Evolutionary conservation across 2,888 invertebrate species (phyloP).

Genomic region (Patella depressa): DNA sequence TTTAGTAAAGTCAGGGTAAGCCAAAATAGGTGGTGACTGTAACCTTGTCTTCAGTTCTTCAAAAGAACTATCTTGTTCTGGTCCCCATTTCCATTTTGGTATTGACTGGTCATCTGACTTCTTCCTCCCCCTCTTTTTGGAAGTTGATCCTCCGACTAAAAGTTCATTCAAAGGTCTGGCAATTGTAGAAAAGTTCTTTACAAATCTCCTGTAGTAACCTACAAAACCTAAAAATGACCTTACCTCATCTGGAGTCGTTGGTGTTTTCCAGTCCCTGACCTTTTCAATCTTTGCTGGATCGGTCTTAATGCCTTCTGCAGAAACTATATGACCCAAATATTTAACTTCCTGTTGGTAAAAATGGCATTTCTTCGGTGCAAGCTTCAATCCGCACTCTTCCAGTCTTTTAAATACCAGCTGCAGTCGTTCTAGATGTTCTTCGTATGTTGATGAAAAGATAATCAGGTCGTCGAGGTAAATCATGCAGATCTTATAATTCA

Average conservation of each 20-base stretch:
- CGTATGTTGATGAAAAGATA: slow-evolving; percentile 10
- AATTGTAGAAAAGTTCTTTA: not conserved
- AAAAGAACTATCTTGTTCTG: slow-evolving; percentile 5
- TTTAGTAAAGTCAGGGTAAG: too few relatives aligned
- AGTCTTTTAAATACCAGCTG: slow-evolving; percentile 15
- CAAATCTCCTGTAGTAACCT: not conserved
- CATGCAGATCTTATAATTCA: not conserved
- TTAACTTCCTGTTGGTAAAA: slow-evolving; percentile 10
- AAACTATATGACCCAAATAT: slow-evolving; percentile 12
- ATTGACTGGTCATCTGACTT: slow-evolving; percentile 4
- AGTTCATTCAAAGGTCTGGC: not conserved
- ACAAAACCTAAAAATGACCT: slow-evolving; percentile 4
- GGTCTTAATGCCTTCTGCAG: not conserved
- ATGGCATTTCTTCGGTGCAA: slow-evolving; percentile 12
- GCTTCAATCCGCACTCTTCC: not conserved
- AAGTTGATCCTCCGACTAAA: not conserved
- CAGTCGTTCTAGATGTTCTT: slow-evolving; percentile 9
- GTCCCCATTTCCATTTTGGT: slow-evolving; percentile 16
- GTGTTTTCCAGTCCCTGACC: not conserved
- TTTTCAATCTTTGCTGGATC: not conserved
- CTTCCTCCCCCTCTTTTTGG: slow-evolving; percentile 13
- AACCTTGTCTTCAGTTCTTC: slow-evolving; percentile 24
- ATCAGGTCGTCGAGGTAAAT: slow-evolving; percentile 25
- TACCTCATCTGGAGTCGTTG: slow-evolving; percentile 6
- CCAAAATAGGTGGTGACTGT: too few relatives aligned